Conservation (phyloP, 1,140 invertebrate species). For the Pararge aegeria region DNA sequence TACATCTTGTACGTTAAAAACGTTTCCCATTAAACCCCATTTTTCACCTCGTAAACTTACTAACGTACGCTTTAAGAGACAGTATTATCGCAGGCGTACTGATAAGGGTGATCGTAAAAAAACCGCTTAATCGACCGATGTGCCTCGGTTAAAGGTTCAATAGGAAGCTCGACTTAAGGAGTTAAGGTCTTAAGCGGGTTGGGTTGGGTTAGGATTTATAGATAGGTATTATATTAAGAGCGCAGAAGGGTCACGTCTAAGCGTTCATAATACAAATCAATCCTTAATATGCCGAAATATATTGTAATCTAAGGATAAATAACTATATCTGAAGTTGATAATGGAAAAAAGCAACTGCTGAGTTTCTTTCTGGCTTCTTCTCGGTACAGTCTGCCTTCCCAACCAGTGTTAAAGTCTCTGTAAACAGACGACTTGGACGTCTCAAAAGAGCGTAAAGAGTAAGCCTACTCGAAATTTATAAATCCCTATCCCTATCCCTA, state of each 20-base stretch:
- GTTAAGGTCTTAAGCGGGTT: neutral
- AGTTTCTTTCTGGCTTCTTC: too few relatives aligned
- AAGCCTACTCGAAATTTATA: too few relatives aligned
- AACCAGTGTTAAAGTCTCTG: too few relatives aligned
- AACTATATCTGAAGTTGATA: too few relatives aligned
- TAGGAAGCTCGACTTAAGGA: neutral
- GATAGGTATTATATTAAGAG: neutral
- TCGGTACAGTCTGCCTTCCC: too few relatives aligned
- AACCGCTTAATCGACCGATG: constrained; percentile 27
- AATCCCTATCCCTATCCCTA: too few relatives aligned
- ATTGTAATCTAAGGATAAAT: too few relatives aligned
- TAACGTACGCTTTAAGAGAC: constrained; percentile 21
- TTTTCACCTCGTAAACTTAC: constrained; percentile 26
- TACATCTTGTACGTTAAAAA: constrained; percentile 4
- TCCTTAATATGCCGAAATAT: too few relatives aligned
- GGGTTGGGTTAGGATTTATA: neutral
- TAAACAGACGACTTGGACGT: too few relatives aligned
- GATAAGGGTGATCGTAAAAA: constrained; percentile 29
- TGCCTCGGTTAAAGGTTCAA: constrained; percentile 7
- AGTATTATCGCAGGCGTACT: constrained; percentile 24
- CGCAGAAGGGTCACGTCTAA: neutral
- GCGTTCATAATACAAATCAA: too few relatives aligned
- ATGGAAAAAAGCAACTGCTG: too few relatives aligned
- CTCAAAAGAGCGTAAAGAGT: too few relatives aligned
- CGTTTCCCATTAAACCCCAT: constrained; percentile 14